Evolutionary conservation across 2,113 vertebrate species (phyloP).

Genomic region (Sisor rabdophorus): DNA sequence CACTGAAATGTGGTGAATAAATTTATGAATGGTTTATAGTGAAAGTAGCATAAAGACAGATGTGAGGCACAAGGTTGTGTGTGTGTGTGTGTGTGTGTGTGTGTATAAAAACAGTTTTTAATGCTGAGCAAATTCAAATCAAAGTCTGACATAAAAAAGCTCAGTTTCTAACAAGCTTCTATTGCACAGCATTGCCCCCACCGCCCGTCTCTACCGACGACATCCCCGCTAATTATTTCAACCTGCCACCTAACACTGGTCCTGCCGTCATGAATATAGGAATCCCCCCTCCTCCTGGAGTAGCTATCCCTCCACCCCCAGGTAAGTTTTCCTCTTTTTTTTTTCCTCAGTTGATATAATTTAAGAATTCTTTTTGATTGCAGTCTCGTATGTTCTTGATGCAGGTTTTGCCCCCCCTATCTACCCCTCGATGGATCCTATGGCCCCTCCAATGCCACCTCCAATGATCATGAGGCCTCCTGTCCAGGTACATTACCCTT

Average conservation of each 20-base stretch:
- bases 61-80: not conserved
- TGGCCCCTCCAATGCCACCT: constrained; percentile 71
- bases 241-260: constrained; percentile 75
- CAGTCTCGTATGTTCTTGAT: not conserved
- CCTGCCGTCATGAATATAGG: constrained; percentile 80
- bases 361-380: not conserved
- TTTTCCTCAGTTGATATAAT: not conserved
- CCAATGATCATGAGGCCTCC: constrained; percentile 82
- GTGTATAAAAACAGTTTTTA: no score
- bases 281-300: constrained; percentile 78
- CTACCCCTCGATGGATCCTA: constrained; percentile 72
- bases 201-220: constrained; percentile 81
- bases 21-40: not conserved
- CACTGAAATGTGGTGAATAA: not conserved
- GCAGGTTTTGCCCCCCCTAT: constrained; percentile 78
- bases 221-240: constrained; percentile 82
- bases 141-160: not conserved
- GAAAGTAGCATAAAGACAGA: not conserved
- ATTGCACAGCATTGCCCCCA: constrained; percentile 72
- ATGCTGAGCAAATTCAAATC: no score
- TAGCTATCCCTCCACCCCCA: constrained; percentile 76
- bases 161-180: not conserved
- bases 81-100: not conserved
- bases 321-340: constrained; percentile 58
- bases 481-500: constrained; percentile 83